Percentiles rank a stretch among this genome's conserved stretches.
phyloP scores from a whole-genome alignment of 2,888 invertebrate genomes.

The Fragum sueziense region DNA sequence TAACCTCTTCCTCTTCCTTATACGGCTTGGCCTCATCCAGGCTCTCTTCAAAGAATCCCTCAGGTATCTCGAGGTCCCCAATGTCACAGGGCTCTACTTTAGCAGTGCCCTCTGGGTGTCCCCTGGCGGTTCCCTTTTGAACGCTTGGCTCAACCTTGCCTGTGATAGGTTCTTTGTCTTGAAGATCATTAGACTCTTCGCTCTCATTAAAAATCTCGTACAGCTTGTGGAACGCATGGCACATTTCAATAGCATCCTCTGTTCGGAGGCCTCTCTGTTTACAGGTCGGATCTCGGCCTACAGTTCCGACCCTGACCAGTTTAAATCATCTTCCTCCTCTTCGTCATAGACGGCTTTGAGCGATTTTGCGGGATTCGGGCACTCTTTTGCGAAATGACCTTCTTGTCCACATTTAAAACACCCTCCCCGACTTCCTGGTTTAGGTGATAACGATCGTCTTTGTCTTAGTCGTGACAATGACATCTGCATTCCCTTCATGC shows the following conservation, averaged over 20 bases:
- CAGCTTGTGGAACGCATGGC: not conserved
- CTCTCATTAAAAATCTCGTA: not conserved
- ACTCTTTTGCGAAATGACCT: not conserved
- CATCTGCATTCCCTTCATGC: too few species aligned
- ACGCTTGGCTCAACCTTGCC: not conserved
- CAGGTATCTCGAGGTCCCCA: too few species aligned
- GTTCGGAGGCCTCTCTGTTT: not conserved
- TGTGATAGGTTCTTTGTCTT: not conserved
- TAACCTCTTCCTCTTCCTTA: too few species aligned
- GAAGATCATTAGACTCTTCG: not conserved
- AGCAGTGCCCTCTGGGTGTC: not conserved
- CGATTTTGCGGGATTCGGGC: not conserved
- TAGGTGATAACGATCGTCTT: too few species aligned
- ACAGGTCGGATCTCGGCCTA: not conserved
- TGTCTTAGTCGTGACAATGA: too few species aligned
- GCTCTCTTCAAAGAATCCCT: too few species aligned
- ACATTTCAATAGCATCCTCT: not conserved
- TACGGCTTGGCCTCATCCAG: too few species aligned
- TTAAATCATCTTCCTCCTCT: not conserved
- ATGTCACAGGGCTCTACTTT: too few species aligned
- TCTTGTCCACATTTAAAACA: not conserved
- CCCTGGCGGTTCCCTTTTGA: not conserved
- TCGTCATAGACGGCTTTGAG: not conserved
- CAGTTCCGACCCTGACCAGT: not conserved
- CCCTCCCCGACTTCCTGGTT: not conserved